Percentiles rank a stretch among this genome's conserved stretches.
Conservation (phyloP, 2,888 invertebrate species). For the Entomobrya multifasciata region DNA sequence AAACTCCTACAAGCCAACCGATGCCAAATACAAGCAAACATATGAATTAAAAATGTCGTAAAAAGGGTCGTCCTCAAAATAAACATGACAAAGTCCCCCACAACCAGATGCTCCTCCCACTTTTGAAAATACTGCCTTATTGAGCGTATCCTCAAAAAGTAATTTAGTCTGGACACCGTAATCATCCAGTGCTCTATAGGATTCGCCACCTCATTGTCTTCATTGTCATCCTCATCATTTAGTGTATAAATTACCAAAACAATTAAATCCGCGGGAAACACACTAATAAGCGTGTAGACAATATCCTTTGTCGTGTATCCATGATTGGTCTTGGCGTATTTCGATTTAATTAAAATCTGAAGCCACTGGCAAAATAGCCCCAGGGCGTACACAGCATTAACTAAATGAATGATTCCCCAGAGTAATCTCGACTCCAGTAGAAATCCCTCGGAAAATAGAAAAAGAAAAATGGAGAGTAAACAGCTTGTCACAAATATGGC, state of each 20-base stretch:
- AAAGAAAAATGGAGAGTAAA: slow-evolving; percentile 75
- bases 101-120: slow-evolving; percentile 77
- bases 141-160: slow-evolving; percentile 74
- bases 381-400: slow-evolving; percentile 76
- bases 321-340: slow-evolving; percentile 77
- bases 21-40: slow-evolving; percentile 77
- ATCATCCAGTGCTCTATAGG: slow-evolving; percentile 67
- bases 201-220: slow-evolving; percentile 32
- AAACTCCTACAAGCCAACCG: slow-evolving; percentile 77
- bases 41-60: slow-evolving; percentile 71
- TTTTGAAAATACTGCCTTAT: slow-evolving; percentile 74
- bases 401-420: slow-evolving; percentile 76
- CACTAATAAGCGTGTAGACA: slow-evolving; percentile 74
- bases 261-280: slow-evolving; percentile 77
- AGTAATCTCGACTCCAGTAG: slow-evolving; percentile 71
- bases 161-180: slow-evolving; percentile 74
- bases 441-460: slow-evolving; percentile 78
- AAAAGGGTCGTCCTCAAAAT: slow-evolving; percentile 70
- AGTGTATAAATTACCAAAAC: slow-evolving; percentile 73
- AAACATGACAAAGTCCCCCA: slow-evolving; percentile 77
- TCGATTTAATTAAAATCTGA: slow-evolving; percentile 75
- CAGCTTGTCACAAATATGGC: slow-evolving; percentile 71
- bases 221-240: slow-evolving; percentile 63
- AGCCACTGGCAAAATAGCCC: slow-evolving; percentile 76
- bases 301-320: slow-evolving; percentile 75